Percentiles rank a stretch among this genome's conserved stretches.
Evolutionary conservation across 2,888 invertebrate species (phyloP).

Genomic region (Drosophila kuntzei): DNA sequence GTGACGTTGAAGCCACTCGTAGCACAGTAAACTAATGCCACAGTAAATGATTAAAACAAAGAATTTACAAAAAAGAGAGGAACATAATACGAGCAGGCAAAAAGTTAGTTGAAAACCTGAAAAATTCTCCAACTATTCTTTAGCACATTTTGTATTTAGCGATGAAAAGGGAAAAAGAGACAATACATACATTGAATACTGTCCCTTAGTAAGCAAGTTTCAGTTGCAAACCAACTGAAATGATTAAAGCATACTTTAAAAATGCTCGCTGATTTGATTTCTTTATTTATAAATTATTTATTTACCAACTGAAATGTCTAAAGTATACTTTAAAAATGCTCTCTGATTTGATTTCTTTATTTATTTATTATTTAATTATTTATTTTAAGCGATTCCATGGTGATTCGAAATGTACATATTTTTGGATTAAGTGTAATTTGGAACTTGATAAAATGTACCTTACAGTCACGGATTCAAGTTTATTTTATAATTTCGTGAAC

Average conservation of each 20-base stretch:
- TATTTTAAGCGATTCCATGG: neutral
- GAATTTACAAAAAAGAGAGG: constrained; percentile 24
- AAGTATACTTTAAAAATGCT: neutral
- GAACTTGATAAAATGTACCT: too few relatives aligned
- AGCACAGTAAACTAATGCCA: constrained; percentile 73
- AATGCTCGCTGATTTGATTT: neutral
- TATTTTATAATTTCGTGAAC: neutral
- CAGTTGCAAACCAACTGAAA: constrained; percentile 1
- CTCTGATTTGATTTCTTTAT: neutral
- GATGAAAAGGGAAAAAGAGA: neutral
- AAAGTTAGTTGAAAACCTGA: constrained; percentile 22
- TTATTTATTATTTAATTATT: too few relatives aligned
- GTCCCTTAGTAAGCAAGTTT: neutral
- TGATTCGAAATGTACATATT: too few relatives aligned
- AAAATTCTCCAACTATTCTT: constrained; percentile 13
- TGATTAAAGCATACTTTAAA: neutral
- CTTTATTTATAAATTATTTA: too few relatives aligned
- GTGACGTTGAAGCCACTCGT: constrained; percentile 40
- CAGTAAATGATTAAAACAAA: constrained; percentile 50
- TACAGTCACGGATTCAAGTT: too few relatives aligned
- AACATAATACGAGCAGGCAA: neutral
- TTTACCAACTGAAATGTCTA: neutral
- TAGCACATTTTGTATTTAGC: constrained; percentile 11
- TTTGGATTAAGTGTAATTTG: too few relatives aligned
- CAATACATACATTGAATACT: neutral